Evolutionary conservation across 1,140 invertebrate species (phyloP), one percentile per base, ranked within the genome.

Genomic region (Anthonomus grandis): DNA sequence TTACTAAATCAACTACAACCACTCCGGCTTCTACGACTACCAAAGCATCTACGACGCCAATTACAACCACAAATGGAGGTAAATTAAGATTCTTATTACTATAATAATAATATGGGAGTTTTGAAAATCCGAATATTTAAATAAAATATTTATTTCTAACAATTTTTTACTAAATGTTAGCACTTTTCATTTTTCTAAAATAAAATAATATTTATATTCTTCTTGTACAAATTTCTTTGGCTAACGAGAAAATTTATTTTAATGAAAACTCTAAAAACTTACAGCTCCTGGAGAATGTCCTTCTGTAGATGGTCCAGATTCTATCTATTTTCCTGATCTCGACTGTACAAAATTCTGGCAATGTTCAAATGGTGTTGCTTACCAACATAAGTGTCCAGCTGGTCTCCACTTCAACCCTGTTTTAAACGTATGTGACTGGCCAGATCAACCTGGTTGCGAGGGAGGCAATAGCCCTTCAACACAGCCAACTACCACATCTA

Each of bases 281-380:
- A 37, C 48, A 19, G 13, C 66, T 82, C 1, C 75, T 76, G 47
- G 48, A 39, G 41, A 44, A 44, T 52, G 50, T 15, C 50, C 50
- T 12, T 2, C 50, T 12, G 25, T 52, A 8, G 50, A 52, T 25
- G 50, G 50, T 13, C 18, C 34, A 49, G 24, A 57, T 37, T 45
- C 54, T 27, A 44, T 60, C 9, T 60, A 60, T 23, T 15, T 34
- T 9, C 37, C 59, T 25, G 17, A 49, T 23, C 53, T 64, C 4
- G 73, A 79, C 53, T 85, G 83, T 58, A 62, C 68, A 2, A 77
- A 72, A 45, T 86, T 80, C 63, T 85, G 80, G 63, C 73, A 77
- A 21, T 86, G 84, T 58, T 70, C 74, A 1, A 71, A 67, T 4
- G 78, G 78, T 2, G 44, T 64, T 13, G 70, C 78, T 1, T 70